These are phyloP conservation scores for Drosophila mayri DNA, from an alignment of 1,140 invertebrate genomes.

Conservation along the genomic window DNA sequence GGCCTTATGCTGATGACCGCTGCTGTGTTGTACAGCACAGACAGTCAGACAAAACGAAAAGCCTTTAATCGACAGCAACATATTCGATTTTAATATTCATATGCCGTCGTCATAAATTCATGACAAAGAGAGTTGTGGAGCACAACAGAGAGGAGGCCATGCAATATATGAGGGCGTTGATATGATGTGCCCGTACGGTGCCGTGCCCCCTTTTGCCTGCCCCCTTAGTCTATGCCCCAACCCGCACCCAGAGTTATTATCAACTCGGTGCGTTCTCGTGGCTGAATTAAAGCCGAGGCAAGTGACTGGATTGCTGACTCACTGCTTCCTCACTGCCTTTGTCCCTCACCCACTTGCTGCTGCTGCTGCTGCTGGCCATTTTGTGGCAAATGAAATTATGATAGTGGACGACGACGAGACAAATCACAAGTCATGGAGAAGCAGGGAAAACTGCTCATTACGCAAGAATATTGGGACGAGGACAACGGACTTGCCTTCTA, in stretches of 20 bases:
- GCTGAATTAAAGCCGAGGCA: slow-evolving; percentile 27
- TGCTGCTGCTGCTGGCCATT: slow-evolving; percentile 1
- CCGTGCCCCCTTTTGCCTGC: background rate
- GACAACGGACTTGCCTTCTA: slow-evolving; percentile 21
- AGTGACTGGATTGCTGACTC: slow-evolving; percentile 29
- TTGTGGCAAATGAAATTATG: slow-evolving; percentile 43
- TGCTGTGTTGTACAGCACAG: slow-evolving; percentile 6
- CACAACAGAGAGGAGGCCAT: slow-evolving; percentile 22
- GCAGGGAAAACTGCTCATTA: slow-evolving; percentile 28
- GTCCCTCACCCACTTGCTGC: background rate
- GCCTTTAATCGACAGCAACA: slow-evolving; percentile 84
- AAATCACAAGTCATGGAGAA: slow-evolving; percentile 39
- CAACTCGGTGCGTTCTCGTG: slow-evolving; percentile 15
- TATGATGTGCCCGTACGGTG: slow-evolving; percentile 24
- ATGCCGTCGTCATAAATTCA: slow-evolving; percentile 81
- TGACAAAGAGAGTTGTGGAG: slow-evolving; percentile 31
- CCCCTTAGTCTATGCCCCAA: background rate
- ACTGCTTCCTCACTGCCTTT: background rate
- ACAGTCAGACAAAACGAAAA: slow-evolving; percentile 69
- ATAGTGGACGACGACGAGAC: slow-evolving; percentile 11
- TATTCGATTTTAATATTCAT: slow-evolving; percentile 85
- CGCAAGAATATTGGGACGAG: slow-evolving; percentile 14
- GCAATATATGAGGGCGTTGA: slow-evolving; percentile 68
- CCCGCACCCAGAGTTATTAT: slow-evolving; percentile 34
- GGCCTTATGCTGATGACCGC: slow-evolving; percentile 4